A percentile compares a stretch with the other conserved stretches of the same genome.
Evolutionary conservation across 1,140 invertebrate genomes (phyloP).

Genomic region (Vanessa tameamea): DNA sequence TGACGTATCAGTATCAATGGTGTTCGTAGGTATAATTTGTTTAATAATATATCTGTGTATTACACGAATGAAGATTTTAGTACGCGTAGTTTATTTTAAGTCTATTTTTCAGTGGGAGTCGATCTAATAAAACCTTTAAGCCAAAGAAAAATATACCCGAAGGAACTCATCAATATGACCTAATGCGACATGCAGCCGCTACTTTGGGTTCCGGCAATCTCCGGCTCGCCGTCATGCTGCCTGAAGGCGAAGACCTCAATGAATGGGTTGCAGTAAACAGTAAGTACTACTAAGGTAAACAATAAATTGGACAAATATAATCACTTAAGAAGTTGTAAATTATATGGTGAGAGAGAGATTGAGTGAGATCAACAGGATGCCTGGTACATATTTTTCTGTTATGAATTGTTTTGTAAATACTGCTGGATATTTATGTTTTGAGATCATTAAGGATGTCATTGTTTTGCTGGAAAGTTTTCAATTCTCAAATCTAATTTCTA

Average conservation of each 20-base stretch:
- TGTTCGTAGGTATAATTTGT: neutral
- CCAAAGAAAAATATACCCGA: conserved; percentile 99
- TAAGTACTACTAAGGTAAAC: conserved; percentile 80
- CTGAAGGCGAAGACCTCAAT: conserved; percentile 99
- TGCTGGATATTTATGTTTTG: no score
- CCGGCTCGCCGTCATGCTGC: conserved; percentile 96
- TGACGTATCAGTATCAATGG: neutral
- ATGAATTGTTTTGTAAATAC: no score
- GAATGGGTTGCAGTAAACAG: conserved; percentile 99
- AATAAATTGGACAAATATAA: no score
- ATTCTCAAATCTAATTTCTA: no score
- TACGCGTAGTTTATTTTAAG: neutral
- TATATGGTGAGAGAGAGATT: neutral
- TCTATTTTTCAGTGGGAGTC: conserved; percentile 84
- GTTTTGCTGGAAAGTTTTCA: no score
- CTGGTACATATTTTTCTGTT: no score
- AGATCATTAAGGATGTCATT: no score
- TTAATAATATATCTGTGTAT: neutral
- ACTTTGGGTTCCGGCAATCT: conserved; percentile 99
- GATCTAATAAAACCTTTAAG: conserved; percentile 98
- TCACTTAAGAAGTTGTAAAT: neutral
- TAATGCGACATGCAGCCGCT: conserved; percentile 99
- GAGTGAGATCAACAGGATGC: no score
- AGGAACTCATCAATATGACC: conserved; percentile 98
- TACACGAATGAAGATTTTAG: neutral